These are phyloP conservation scores for Gerris lacustris DNA, from an alignment of 2,888 invertebrate species.

Conservation along the genomic window DNA sequence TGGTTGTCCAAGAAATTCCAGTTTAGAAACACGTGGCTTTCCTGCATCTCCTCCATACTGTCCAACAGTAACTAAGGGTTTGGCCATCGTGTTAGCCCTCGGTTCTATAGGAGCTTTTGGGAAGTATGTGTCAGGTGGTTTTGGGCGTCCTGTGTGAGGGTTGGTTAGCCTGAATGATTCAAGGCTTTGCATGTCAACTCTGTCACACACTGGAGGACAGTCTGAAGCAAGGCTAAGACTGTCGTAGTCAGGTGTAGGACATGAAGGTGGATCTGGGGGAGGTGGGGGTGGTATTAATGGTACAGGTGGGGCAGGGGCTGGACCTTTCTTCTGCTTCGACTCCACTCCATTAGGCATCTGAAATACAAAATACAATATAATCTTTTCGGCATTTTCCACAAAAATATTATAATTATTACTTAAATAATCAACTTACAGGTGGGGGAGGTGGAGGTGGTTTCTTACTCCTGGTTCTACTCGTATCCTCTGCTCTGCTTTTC, in stretches of 20 bases:
- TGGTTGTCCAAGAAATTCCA: conserved; percentile 49
- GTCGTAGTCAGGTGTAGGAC: conserved; percentile 46
- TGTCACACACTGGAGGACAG: conserved; percentile 39
- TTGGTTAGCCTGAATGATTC: conserved; percentile 61
- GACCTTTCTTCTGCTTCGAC: conserved; percentile 13
- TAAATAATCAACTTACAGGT: conserved; percentile 41
- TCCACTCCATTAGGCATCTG: background rate
- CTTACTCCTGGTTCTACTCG: conserved; percentile 18
- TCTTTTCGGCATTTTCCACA: background rate
- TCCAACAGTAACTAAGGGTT: conserved; percentile 33
- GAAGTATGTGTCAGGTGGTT: conserved; percentile 59
- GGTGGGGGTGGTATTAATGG: conserved; percentile 37
- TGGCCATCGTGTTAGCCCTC: conserved; percentile 10
- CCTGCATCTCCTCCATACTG: conserved; percentile 34
- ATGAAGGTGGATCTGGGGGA: conserved; percentile 42
- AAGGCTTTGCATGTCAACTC: conserved; percentile 61
- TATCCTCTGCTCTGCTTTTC: conserved; percentile 4
- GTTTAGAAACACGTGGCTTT: conserved; percentile 48
- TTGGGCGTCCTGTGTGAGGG: conserved; percentile 47
- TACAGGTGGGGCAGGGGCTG: conserved; percentile 30
- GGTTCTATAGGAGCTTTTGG: conserved; percentile 32
- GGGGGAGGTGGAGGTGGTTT: conserved; percentile 47
- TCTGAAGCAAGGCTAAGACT: conserved; percentile 34
- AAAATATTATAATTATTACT: conserved; percentile 4
- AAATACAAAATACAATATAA: background rate